Evolutionary conservation across 2,888 invertebrate genomes (phyloP), one percentile per base, ranked within the genome.

Genomic region (Drosophila setosimentum): DNA sequence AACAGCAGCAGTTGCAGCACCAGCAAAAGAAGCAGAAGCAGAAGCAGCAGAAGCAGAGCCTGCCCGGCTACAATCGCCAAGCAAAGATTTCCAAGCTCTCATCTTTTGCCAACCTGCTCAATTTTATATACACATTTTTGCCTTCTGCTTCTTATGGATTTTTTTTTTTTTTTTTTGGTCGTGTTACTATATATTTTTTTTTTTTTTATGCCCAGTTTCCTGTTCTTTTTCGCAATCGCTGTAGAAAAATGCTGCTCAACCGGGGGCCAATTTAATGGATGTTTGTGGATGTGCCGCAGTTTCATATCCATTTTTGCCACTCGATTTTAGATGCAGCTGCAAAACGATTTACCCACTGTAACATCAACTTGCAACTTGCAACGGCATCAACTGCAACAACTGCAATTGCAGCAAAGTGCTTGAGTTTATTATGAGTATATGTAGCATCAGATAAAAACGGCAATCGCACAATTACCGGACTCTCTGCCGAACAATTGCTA

Each of bases 141-240:
- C 42, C 21, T 63, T 67, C 40, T 50, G 18, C 42, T 62, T 53
- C 48, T 70, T 51, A 35, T 45, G 45, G 24, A 45, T 53, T 69
- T 35, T 54, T 45, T 37, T 45, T 45, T 35, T 40, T 45, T 51
- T 33, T 13, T 59, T 37, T 40, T 67, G 27, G 48, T 65, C 63
- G 63, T 79, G 53, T 66, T 63, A 55, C 68, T 63, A 61, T 62
- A 74, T 40, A 40, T 27, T 30, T 53, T 40, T 59, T 24, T 16
- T 45, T 51, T 53, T 50, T 63, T 33, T 73, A 58, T 61, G 71
- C 57, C 37, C 59, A 88, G 89, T 90, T 86, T 87, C 86, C 86
- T 87, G 86, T 87, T 87, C 86, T 87, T 87, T 86, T 87, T 90
- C 86, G 86, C 90, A 87, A 87, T 68, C 68, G 63, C 59, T 50